phyloP scores from a whole-genome alignment of 1,140 invertebrate species.

The Drosophila erecta region DNA sequence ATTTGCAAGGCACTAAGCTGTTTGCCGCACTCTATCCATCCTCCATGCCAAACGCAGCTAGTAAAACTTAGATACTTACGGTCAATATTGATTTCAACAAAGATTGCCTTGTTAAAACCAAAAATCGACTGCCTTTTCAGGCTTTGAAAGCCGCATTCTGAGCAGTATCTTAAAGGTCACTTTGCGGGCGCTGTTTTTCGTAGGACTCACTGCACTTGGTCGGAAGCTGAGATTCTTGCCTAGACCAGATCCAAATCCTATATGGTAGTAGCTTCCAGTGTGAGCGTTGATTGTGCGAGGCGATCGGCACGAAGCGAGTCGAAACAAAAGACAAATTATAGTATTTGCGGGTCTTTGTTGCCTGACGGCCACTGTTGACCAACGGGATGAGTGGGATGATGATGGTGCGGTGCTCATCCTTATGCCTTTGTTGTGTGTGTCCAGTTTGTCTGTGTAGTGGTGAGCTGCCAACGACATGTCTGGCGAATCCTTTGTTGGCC shows the following conservation, averaged over 20 bases:
- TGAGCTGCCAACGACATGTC: constrained; percentile 44
- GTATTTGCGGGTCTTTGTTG: constrained; percentile 56
- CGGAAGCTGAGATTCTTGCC: constrained; percentile 29
- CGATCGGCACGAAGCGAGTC: not conserved
- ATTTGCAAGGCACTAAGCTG: constrained; percentile 1
- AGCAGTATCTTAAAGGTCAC: constrained; percentile 10
- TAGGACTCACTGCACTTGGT: constrained; percentile 19
- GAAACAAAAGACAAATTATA: constrained; percentile 62
- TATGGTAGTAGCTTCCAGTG: constrained; percentile 24
- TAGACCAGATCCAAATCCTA: constrained; percentile 3
- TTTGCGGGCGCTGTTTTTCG: constrained; percentile 1
- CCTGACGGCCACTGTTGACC: constrained; percentile 51
- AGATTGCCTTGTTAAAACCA: constrained; percentile 2
- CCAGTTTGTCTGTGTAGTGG: constrained; percentile 10
- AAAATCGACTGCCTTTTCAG: not conserved
- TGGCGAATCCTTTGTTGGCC: constrained; percentile 49
- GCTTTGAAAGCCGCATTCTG: not conserved
- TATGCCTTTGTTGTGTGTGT: constrained; percentile 37
- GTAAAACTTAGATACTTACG: constrained; percentile 8
- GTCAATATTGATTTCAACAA: constrained; percentile 22
- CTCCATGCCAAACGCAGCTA: not conserved
- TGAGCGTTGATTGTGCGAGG: constrained; percentile 30
- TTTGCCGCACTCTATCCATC: not conserved
- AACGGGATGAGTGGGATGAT: constrained; percentile 18
- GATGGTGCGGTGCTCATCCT: constrained; percentile 2